phyloP scores from a whole-genome alignment of 2,888 invertebrate species.

The Eupithecia centaureata region DNA sequence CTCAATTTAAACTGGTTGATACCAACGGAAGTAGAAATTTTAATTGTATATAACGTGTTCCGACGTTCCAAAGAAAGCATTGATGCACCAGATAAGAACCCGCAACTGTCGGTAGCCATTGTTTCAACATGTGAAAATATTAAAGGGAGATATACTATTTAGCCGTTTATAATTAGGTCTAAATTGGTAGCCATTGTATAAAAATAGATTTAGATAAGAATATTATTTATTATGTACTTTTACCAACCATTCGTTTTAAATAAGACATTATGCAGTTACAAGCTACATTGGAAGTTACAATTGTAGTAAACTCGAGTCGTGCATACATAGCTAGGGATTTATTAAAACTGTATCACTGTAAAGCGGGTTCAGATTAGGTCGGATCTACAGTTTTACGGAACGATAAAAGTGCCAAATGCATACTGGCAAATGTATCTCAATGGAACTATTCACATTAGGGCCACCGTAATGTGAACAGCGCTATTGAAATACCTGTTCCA shows the following conservation, averaged over 20 bases:
- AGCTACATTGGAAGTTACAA: neutral
- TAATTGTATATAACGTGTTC: constrained; percentile 72
- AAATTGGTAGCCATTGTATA: constrained; percentile 57
- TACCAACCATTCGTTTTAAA: neutral
- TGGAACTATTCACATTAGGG: too few species aligned
- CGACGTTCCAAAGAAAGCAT: constrained; percentile 72
- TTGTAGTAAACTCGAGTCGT: neutral
- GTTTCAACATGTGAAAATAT: constrained; percentile 79
- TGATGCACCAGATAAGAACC: constrained; percentile 73
- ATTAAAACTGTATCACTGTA: too few species aligned
- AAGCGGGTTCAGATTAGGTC: too few species aligned
- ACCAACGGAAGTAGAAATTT: constrained; percentile 65
- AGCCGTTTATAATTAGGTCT: constrained; percentile 71
- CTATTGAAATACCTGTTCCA: too few species aligned
- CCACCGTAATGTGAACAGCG: too few species aligned
- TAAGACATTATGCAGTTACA: neutral
- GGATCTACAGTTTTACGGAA: too few species aligned
- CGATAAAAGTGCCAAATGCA: too few species aligned
- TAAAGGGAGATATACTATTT: constrained; percentile 66
- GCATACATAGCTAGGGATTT: neutral
- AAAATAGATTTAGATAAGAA: constrained; percentile 4
- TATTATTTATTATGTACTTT: neutral
- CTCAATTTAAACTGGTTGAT: constrained; percentile 51
- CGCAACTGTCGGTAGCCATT: constrained; percentile 79
- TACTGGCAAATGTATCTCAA: too few species aligned